A percentile compares a stretch with the other conserved stretches of the same genome.
These are phyloP conservation scores for Ateles fusciceps DNA, from an alignment of 2,797 vertebrate genomes.

Conservation along the genomic window DNA sequence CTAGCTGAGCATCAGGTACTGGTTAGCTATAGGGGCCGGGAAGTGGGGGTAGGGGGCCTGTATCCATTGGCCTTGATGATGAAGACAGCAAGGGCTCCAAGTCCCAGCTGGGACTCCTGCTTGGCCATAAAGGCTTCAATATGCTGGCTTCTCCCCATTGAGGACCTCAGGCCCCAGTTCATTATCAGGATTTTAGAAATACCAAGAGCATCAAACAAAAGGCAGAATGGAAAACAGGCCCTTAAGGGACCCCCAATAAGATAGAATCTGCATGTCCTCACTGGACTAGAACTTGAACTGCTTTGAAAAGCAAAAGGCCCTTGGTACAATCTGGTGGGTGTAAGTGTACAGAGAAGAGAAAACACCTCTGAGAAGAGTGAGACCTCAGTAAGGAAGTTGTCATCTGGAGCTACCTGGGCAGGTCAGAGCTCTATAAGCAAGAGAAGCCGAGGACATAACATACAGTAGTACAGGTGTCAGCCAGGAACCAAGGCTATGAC, in stretches of 20 bases:
- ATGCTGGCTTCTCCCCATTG: background rate
- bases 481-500: background rate
- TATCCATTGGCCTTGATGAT: background rate
- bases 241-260: background rate
- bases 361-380: background rate
- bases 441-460: background rate
- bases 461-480: rapidly evolving
- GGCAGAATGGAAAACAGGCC: background rate
- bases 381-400: background rate
- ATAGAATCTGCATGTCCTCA: background rate
- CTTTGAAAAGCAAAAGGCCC: background rate
- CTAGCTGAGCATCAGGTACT: background rate
- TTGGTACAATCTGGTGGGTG: background rate
- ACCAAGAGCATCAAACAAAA: background rate
- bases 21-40: background rate
- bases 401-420: background rate
- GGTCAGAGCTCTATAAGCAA: background rate
- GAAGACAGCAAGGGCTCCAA: background rate
- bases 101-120: background rate
- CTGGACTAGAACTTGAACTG: background rate
- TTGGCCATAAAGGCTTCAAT: background rate
- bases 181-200: background rate
- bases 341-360: background rate
- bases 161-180: background rate
- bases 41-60: background rate